phyloP scores from a whole-genome alignment of 2,888 invertebrate genomes.

The Thysanoteuthis rhombus region DNA sequence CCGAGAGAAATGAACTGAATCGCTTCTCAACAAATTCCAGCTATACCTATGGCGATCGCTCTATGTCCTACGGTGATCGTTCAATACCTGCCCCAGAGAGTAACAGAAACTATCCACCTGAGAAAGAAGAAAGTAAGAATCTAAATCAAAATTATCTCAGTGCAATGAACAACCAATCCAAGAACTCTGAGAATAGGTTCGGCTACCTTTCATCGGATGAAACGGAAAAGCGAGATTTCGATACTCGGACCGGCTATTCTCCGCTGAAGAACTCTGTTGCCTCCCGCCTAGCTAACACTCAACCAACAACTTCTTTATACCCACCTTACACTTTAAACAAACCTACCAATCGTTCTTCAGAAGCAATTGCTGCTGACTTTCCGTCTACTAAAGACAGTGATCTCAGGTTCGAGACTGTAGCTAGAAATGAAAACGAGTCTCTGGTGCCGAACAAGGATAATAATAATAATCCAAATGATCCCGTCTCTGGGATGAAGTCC shows the following conservation, averaged over 20 bases:
- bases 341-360: too few species aligned
- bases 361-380: too few species aligned
- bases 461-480: neutral
- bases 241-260: neutral
- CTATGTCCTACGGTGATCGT: neutral
- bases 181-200: neutral
- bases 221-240: neutral
- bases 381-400: constrained; percentile 12
- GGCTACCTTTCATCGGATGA: neutral
- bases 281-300: neutral
- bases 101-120: neutral
- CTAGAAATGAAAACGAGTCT: neutral
- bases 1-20: neutral
- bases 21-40: neutral
- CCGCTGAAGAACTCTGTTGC: neutral
- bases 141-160: neutral
- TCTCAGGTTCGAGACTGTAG: neutral
- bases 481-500: neutral
- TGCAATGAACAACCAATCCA: neutral
- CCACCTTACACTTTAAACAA: neutral
- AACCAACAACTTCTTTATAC: neutral
- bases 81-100: neutral
- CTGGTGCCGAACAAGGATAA: neutral
- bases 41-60: too few species aligned
- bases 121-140: neutral